Conservation (phyloP, 2,113 vertebrate species). For the Taxidea taxus region DNA sequence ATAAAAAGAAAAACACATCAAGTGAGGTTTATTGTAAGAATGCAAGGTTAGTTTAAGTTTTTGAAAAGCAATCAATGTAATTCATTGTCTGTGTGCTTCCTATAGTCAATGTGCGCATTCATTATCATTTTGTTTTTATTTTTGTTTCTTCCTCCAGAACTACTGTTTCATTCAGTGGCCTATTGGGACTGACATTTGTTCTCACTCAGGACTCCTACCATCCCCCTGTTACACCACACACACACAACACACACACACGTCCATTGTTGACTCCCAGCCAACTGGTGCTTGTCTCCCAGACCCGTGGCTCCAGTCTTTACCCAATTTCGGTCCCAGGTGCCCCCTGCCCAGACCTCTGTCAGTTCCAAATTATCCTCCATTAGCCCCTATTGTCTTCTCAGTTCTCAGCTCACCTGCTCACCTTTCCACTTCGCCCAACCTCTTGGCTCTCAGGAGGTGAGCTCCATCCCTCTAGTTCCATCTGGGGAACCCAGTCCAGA, state of each 20-base stretch:
- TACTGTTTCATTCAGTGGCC: no score
- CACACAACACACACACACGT: no score
- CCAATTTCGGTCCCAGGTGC: neutral
- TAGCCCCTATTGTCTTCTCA: neutral
- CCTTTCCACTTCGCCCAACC: neutral
- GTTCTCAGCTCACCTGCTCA: neutral
- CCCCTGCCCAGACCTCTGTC: no score
- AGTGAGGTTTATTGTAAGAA: neutral
- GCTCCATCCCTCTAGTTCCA: neutral
- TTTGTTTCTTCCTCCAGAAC: neutral
- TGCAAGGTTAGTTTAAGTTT: constrained; percentile 16
- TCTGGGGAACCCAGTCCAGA: neutral
- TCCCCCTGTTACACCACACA: neutral
- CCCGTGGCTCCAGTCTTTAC: neutral
- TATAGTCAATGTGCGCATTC: neutral
- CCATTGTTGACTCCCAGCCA: neutral
- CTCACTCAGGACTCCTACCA: neutral
- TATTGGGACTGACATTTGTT: neutral
- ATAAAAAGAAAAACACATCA: neutral
- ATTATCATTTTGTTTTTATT: neutral
- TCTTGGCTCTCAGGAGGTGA: neutral
- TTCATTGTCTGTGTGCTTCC: neutral
- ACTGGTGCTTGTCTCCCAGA: neutral
- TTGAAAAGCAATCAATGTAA: neutral
- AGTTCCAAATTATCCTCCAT: neutral